Conservation (phyloP, 2,113 vertebrate genomes). For the Calidris pugnax region DNA sequence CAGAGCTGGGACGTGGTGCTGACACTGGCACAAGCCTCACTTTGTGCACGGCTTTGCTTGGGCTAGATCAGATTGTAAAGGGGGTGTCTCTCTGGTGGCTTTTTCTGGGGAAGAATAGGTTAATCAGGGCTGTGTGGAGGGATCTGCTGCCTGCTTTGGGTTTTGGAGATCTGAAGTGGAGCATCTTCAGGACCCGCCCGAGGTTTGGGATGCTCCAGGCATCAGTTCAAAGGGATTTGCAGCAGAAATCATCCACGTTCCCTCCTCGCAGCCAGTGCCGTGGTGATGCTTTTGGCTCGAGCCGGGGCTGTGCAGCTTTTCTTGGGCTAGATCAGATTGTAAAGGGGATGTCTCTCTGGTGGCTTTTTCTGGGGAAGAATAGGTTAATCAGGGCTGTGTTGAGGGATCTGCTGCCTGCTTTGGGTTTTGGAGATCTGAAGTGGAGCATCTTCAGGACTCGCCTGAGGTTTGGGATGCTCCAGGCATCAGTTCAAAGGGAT, state of each 20-base stretch:
- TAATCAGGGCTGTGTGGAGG: background rate
- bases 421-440: background rate
- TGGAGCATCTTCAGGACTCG: background rate
- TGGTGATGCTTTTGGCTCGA: fast-evolving
- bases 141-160: background rate
- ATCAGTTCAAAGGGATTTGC: background rate
- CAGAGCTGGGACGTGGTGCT: background rate
- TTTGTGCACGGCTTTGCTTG: background rate
- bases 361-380: background rate
- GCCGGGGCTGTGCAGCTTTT: background rate
- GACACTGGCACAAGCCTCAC: fast-evolving
- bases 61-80: background rate
- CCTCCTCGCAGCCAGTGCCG: background rate
- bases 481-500: background rate
- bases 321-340: background rate
- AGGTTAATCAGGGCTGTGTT: background rate
- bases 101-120: background rate
- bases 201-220: background rate
- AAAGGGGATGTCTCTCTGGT: background rate
- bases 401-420: background rate
- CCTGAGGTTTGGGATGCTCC: background rate
- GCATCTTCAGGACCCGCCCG: background rate
- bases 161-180: background rate
- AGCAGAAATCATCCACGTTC: background rate
- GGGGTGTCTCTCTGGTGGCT: background rate